Evolutionary conservation across 2,113 vertebrate genomes (phyloP), one percentile per base, ranked within the genome.

Genomic region (Nanorana parkeri): DNA sequence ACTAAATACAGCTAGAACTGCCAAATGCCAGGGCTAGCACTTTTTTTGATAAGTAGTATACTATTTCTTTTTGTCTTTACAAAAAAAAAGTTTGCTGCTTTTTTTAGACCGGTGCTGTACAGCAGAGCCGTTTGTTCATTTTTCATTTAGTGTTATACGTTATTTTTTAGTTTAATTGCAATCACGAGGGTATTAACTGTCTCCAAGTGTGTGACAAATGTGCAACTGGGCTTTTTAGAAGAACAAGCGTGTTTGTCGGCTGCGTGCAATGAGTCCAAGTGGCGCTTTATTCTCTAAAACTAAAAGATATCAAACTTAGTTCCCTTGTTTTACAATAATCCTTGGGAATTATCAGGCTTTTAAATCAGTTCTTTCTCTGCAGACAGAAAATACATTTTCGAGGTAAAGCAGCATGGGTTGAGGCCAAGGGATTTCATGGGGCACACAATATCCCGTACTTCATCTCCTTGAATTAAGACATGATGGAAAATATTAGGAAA

Each of bases 1-100:
- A 65, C 71, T 65, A 86, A 90, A 88, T 78, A 91, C 88, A 91
- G 88, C 29, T 47, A 68, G 29, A 63, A 56, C 51, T 82, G 69
- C 47, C 63, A 75, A 83, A 67, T 83, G 61, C 47, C 80, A 74
- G 69, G 10, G 13, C 80, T n/a, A 17, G 51, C 73, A 61, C 4
- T 16, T 74, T 81, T 73, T 73, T 65, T 54, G 41, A 60, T 73
- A 65, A 56, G 69, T 41, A 63, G 71, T 81, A 58, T 81, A 75
- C 80, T 73, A 64, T 81, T 81, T 74, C 55, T 80, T 41, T 81
- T 66, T 65, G 77, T 68, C 61, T 56, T 36, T 2, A 7, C 66
- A 72, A 28, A 32, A 63, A 52, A 73, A 32, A 8, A 63, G 65
- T 58, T 79, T 56, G 17, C 54, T 52, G 61, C 56, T 72, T 63